These are phyloP conservation scores for Gadus chalcogrammus DNA, from an alignment of 2,113 vertebrate species.

Conservation along the genomic window DNA sequence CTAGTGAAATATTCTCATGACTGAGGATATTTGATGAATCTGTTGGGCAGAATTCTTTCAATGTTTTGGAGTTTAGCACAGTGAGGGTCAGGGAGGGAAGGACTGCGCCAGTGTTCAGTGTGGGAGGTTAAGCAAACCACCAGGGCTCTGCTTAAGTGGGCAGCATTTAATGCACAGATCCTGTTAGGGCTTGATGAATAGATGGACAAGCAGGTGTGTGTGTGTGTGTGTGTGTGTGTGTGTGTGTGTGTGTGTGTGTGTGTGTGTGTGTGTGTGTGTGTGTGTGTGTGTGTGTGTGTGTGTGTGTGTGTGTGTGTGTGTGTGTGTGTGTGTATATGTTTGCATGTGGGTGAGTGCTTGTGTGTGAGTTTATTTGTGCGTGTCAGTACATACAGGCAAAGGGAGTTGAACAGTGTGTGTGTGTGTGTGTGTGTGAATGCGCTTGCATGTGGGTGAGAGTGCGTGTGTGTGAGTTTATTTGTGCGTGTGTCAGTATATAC, in stretches of 20 bases:
- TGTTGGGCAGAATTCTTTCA: no score
- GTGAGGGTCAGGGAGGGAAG: no score
- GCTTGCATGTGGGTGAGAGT: conserved; percentile 4
- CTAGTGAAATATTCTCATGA: no score
- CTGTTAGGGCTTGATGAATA: conserved; percentile 55
- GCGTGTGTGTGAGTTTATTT: conserved; percentile 7
- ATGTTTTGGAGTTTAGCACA: no score
- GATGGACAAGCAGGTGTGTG: background rate
- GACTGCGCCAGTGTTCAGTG: no score
- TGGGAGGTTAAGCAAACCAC: conserved; percentile 15
- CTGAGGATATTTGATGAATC: no score
- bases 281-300: background rate
- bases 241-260: conserved; percentile 11
- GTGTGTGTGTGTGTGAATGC: background rate
- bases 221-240: conserved; percentile 17
- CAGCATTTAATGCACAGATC: conserved; percentile 49
- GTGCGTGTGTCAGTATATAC: background rate
- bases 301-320: conserved; percentile 3
- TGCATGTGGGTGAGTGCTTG: no score
- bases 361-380: no score
- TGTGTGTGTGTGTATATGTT: no score
- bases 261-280: conserved; percentile 17
- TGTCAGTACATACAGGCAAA: no score
- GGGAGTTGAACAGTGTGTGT: no score
- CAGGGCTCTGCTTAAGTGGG: conserved; percentile 42